phyloP scores from a whole-genome alignment of 2,113 vertebrate species.

The Dendropsophus ebraccatus region DNA sequence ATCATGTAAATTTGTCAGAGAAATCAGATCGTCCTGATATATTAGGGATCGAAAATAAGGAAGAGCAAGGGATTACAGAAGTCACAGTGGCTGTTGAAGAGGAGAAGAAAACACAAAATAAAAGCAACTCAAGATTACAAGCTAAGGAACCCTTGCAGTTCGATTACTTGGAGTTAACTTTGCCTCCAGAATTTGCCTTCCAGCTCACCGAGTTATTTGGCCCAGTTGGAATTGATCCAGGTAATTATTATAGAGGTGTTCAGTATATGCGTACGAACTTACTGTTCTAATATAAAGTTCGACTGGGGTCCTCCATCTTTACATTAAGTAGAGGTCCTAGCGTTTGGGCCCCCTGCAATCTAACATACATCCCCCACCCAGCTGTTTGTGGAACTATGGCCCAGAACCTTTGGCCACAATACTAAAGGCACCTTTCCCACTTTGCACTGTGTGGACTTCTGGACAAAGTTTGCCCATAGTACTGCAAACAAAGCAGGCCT shows the following conservation, averaged over 20 bases:
- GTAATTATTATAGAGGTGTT: conserved; percentile 71
- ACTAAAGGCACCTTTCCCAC: too few species aligned
- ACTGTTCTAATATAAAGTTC: not conserved
- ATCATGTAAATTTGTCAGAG: not conserved
- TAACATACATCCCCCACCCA: too few species aligned
- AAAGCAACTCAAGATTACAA: conserved; percentile 45
- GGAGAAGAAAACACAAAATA: conserved; percentile 59
- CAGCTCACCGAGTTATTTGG: conserved; percentile 95
- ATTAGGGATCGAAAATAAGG: conserved; percentile 51
- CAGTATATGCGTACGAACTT: not conserved
- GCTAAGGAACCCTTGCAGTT: conserved; percentile 75
- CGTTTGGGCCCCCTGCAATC: not conserved
- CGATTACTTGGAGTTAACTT: conserved; percentile 85
- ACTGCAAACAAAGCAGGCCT: too few species aligned
- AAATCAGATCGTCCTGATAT: conserved; percentile 39
- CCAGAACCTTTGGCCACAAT: too few species aligned
- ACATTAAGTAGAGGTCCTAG: not conserved
- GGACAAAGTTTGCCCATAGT: too few species aligned
- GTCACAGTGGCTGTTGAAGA: not conserved
- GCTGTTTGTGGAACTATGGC: too few species aligned
- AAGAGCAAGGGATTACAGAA: not conserved
- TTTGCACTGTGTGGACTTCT: too few species aligned
- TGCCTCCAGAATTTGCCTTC: conserved; percentile 90
- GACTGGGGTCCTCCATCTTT: not conserved
- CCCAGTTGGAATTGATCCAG: conserved; percentile 90